Base-by-base conservation (phyloP, 2,888 invertebrate genomes). In the Polydrusus tereticollis region DNA sequence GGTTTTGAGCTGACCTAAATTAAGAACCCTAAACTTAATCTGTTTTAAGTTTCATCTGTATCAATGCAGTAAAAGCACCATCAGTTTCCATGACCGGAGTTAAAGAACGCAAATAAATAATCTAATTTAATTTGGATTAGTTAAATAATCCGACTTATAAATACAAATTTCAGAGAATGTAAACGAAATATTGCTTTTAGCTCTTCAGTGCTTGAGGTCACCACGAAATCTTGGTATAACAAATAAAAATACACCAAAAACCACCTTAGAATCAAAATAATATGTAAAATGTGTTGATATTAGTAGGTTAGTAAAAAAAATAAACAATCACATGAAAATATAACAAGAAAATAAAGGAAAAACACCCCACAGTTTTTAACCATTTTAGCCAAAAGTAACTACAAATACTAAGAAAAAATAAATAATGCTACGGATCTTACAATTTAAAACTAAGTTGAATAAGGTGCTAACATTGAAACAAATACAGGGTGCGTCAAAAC, bases 331-430 rank as follows among this genome's bases (percentile, higher is more conserved):
- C 29, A 55, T 55, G 23, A 29, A 16, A 5, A 29, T 26, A 26
- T 50, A 8, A 55, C 29, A 14, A 6, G 29, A 29, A 18, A 55
- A 26, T 29, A 55, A 29, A 33, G 10, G 33, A 29, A 41, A 55
- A 26, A 55, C 29, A 55, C 14, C 23, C 52, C 52, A 55, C 52
- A 55, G 18, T 55, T 55, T 47, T 55, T 55, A 55, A 55, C 52
- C 52, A 29, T 29, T 55, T 55, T 29, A 55, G 29, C 18, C 18
- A 55, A 29, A 55, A 47, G 16, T 18, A 55, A 29, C 52, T 55
- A 55, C 52, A 55, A 55, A 16, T 29, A 55, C 29, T 55, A 55
- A 29, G 52, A 55, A 55, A 55, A 55, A 12, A 47, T 21, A 50
- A 29, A 12, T 29, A 33, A 8, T 29, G 33, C 52, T 55, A 55